phyloP scores from a whole-genome alignment of 2,113 vertebrate genomes.

The Phaethon lepturus region DNA sequence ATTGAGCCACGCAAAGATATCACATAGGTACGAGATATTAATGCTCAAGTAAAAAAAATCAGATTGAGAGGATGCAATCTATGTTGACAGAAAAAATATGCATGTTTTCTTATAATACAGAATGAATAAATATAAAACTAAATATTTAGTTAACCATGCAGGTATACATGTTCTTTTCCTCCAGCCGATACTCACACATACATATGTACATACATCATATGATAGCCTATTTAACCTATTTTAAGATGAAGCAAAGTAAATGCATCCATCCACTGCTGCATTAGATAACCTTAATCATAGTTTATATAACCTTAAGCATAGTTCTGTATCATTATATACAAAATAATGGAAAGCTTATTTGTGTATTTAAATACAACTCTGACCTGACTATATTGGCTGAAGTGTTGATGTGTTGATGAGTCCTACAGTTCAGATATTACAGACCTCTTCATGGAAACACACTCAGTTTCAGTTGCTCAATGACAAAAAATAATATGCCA shows the following conservation, averaged over 20 bases:
- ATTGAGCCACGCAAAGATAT: not conserved
- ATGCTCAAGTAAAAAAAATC: not conserved
- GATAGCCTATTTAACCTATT: not conserved
- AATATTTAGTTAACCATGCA: not conserved
- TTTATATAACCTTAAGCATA: not conserved
- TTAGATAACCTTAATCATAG: not conserved
- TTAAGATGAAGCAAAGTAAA: not conserved
- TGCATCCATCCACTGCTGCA: not conserved
- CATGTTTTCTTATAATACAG: not conserved
- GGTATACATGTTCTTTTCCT: not conserved
- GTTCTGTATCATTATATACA: not conserved
- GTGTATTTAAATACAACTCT: not conserved
- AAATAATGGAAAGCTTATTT: not conserved
- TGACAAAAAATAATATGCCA: not conserved
- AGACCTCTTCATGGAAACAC: not conserved
- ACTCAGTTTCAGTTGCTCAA: not conserved
- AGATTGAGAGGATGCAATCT: not conserved
- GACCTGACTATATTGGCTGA: not conserved
- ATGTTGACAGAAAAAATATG: not conserved
- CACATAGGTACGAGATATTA: not conserved
- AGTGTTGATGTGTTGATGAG: not conserved
- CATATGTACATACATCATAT: rapidly evolving
- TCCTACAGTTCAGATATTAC: not conserved
- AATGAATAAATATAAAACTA: not conserved
- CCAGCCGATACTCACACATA: not conserved